These are phyloP conservation scores for Achatina immaculata DNA, from an alignment of 1,140 invertebrate genomes.

Conservation along the genomic window DNA sequence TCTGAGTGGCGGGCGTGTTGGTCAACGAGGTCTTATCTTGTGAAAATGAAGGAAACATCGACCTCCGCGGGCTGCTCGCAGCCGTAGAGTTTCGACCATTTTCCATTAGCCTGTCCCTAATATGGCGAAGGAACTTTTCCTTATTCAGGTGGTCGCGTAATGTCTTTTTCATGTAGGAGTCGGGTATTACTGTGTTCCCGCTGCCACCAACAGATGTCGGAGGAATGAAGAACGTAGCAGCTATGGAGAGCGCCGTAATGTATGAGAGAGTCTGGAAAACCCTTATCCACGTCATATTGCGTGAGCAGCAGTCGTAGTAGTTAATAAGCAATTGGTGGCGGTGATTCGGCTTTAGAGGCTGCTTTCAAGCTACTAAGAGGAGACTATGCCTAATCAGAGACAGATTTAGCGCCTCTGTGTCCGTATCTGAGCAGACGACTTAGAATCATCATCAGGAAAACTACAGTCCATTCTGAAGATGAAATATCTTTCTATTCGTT, in stretches of 20 bases:
- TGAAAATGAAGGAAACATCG: neutral
- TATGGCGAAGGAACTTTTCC: neutral
- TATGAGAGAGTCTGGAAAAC: neutral
- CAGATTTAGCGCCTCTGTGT: too few relatives aligned
- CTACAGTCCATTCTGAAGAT: too few relatives aligned
- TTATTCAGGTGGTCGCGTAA: neutral
- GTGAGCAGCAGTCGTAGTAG: too few relatives aligned
- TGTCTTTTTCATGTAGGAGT: neutral
- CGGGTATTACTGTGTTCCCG: neutral
- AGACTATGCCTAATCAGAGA: too few relatives aligned
- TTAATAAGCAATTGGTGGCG: too few relatives aligned
- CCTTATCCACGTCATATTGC: neutral
- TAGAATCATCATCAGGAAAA: too few relatives aligned
- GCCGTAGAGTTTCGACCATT: neutral
- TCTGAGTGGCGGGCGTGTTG: neutral
- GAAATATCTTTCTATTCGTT: too few relatives aligned
- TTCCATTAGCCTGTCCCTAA: neutral
- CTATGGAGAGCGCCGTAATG: neutral
- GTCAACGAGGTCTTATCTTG: neutral
- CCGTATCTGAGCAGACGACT: too few relatives aligned
- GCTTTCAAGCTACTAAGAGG: too few relatives aligned
- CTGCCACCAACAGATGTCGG: neutral
- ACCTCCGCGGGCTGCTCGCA: neutral
- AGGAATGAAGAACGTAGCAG: neutral
- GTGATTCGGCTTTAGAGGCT: too few relatives aligned